These are phyloP conservation scores for Heliconius hewitsoni DNA, from an alignment of 1,140 invertebrate genomes.

Conservation along the genomic window DNA sequence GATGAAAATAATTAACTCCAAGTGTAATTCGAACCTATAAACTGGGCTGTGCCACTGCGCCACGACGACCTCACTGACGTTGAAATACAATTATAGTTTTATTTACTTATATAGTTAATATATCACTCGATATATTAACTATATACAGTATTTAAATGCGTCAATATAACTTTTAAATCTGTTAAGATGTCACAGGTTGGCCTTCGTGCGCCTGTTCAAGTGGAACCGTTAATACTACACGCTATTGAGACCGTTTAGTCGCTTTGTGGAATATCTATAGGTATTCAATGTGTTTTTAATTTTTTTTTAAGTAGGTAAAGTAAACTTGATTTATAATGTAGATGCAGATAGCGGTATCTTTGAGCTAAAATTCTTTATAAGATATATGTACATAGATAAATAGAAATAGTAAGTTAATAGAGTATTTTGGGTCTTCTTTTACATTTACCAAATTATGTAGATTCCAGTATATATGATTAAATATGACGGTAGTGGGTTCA, in stretches of 20 bases:
- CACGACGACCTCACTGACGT: too few species aligned
- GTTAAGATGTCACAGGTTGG: background rate
- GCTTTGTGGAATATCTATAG: background rate
- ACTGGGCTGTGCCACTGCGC: too few species aligned
- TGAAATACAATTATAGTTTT: background rate
- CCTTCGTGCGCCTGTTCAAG: background rate
- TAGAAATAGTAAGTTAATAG: too few species aligned
- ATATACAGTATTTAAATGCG: background rate
- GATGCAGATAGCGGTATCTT: background rate
- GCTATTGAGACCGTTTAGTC: background rate
- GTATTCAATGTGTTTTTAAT: background rate
- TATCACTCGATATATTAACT: background rate
- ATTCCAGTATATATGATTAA: too few species aligned
- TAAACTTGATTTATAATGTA: background rate
- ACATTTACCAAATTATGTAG: too few species aligned
- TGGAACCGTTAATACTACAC: background rate
- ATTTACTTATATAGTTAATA: too few species aligned
- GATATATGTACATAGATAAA: too few species aligned
- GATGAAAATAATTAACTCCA: too few species aligned
- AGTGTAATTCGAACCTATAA: too few species aligned
- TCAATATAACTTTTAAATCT: background rate
- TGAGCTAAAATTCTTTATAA: background rate
- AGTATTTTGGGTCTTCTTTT: too few species aligned
- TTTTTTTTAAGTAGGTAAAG: background rate
- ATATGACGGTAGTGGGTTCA: too few species aligned